Base-by-base conservation (phyloP, 2,888 invertebrate species). In the Parascotia fuliginaria region DNA sequence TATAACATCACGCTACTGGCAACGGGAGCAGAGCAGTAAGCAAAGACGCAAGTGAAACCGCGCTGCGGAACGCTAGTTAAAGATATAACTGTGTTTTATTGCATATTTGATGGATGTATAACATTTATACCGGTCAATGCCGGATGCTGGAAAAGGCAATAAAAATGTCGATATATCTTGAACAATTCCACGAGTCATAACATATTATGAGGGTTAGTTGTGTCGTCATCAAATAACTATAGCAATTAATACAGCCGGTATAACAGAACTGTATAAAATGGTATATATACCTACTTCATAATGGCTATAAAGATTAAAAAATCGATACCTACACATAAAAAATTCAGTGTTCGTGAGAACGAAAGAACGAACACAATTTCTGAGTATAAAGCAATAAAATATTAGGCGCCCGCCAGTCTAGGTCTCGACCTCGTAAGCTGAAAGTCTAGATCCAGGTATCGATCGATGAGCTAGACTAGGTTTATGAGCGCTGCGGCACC, bases 401-500 rank as follows among this genome's bases (percentile, higher is more conserved):
- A 57, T 46, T 53, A 53, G 73, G 42, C 68, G 76, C 72, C 75
- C 49, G 55, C 49, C 16, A 67, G 80, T 74, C 79, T 82, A 63
- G 75, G 76, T 72, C 68, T 65, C 60, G 67, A 64, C 74, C 70
- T 63, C 50, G 60, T 60, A 55, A 68, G 47, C 68, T 60, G 56
- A 67, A 70, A 71, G 68, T 72, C 75, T 77, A 77, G 67, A 65
- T 75, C 52, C 69, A 72, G 60, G 61, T 79, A 83, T 85, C 64
- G 84, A 85, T 83, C 73, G 58, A 55, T 64, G 68, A 62, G 73
- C 51, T 49, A 72, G 72, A 73, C 75, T 51, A 56, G 56, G 65
- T 64, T 69, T 65, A 73, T 61, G 59, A 60, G 55, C 61, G 55
- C 48, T 70, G 67, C 68, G 72, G 60, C 58, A 67, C 51, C 31